These are phyloP conservation scores for Steromphala cineraria DNA, from an alignment of 2,888 invertebrate genomes.

Conservation along the genomic window DNA sequence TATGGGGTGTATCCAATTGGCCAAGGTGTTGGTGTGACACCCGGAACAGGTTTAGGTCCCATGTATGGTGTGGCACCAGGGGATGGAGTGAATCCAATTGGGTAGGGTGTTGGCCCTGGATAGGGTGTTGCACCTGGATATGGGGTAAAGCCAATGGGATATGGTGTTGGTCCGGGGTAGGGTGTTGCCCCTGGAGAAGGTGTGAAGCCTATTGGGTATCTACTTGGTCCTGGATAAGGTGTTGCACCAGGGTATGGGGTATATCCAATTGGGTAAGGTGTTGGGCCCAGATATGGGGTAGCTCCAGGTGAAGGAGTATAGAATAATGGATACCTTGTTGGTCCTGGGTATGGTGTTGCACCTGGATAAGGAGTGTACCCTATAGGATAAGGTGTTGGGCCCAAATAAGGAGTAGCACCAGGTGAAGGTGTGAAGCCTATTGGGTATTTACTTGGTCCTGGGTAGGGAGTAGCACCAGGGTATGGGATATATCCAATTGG, in stretches of 20 bases:
- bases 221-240: not conserved
- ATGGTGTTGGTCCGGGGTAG: conserved; percentile 42
- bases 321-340: not conserved
- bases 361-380: not conserved
- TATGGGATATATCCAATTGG: not conserved
- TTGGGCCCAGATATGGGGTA: not conserved
- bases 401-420: not conserved
- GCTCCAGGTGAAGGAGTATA: not conserved
- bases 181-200: conserved; percentile 8
- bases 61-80: conserved; percentile 10
- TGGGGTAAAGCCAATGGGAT: not conserved
- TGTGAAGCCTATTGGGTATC: conserved; percentile 4
- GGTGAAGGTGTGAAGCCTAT: not conserved
- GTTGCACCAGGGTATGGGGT: not conserved
- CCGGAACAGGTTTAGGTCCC: not conserved
- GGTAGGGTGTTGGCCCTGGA: conserved; percentile 31
- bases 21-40: not conserved
- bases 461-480: conserved; percentile 23
- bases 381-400: not conserved
- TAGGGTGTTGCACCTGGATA: conserved; percentile 38
- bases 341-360: conserved; percentile 6
- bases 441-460: conserved; percentile 33
- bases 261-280: conserved; percentile 7
- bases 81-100: not conserved
- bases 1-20: not conserved